Evolutionary conservation across 2,113 vertebrate genomes (phyloP).

Genomic region (Tylochromis polylepis): DNA sequence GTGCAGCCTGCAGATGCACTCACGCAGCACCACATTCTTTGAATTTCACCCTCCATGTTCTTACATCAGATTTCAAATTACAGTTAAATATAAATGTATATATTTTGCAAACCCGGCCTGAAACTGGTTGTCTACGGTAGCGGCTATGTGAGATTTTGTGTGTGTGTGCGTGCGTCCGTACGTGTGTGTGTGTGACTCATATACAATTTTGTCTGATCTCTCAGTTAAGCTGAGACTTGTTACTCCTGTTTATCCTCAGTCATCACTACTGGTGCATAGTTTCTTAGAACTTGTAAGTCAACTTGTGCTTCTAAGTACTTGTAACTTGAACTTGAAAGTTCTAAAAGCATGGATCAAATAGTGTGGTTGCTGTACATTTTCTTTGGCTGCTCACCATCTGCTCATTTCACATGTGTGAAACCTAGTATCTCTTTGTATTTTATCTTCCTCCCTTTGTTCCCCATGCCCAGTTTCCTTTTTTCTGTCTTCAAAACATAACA

Average conservation of each 20-base stretch:
- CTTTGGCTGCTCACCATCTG: background rate
- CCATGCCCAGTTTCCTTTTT: background rate
- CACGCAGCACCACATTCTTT: constrained; percentile 31
- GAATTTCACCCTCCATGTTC: background rate
- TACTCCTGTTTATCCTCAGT: background rate
- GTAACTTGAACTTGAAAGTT: background rate
- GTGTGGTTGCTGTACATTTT: constrained; percentile 38
- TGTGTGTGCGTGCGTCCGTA: background rate
- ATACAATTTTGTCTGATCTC: background rate
- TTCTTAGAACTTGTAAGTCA: background rate
- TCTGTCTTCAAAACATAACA: background rate
- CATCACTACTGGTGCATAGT: background rate
- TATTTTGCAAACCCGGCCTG: background rate
- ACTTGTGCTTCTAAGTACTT: background rate
- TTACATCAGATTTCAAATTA: accelerated
- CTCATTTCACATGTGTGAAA: background rate
- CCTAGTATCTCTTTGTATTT: background rate
- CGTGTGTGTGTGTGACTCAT: background rate
- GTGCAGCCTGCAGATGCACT: background rate
- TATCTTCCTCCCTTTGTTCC: background rate
- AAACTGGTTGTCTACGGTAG: background rate
- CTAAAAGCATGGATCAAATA: background rate
- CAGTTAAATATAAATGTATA: background rate
- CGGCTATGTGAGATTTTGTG: background rate
- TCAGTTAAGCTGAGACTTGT: background rate